Evolutionary conservation across 2,888 invertebrate species (phyloP).

Genomic region (Pinctada fucata): DNA sequence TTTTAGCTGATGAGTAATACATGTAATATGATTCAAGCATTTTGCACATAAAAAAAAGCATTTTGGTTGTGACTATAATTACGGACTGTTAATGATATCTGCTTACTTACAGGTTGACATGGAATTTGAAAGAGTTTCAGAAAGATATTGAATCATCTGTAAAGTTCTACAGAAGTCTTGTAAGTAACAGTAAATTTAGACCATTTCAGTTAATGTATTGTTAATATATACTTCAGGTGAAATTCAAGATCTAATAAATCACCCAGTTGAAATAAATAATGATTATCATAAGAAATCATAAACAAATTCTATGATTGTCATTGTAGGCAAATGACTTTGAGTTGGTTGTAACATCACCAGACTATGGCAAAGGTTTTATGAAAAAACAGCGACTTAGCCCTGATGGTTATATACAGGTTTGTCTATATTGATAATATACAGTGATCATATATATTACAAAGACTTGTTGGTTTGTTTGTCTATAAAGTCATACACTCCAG

Average conservation of each 20-base stretch:
- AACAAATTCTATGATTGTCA: neutral
- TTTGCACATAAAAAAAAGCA: too few species aligned
- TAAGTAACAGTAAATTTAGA: slow-evolving; percentile 30
- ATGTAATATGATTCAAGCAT: too few species aligned
- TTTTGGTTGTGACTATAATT: too few species aligned
- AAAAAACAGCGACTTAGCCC: slow-evolving; percentile 67
- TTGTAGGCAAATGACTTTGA: slow-evolving; percentile 54
- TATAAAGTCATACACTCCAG: too few species aligned
- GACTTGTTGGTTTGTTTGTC: too few species aligned
- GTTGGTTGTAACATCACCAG: slow-evolving; percentile 46
- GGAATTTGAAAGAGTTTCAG: slow-evolving; percentile 58
- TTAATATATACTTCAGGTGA: too few species aligned
- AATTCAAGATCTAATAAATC: too few species aligned
- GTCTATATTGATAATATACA: neutral
- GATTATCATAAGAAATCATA: too few species aligned
- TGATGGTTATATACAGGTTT: slow-evolving; percentile 67
- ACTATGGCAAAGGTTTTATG: slow-evolving; percentile 65
- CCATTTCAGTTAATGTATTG: too few species aligned
- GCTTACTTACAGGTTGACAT: slow-evolving; percentile 51
- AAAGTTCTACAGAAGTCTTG: slow-evolving; percentile 51
- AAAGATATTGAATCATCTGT: slow-evolving; percentile 48
- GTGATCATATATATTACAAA: too few species aligned
- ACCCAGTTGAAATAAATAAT: too few species aligned
- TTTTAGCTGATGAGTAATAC: too few species aligned
- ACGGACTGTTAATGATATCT: neutral